Conservation (phyloP, 2,113 vertebrate species). For the Bujurquina vittata region DNA sequence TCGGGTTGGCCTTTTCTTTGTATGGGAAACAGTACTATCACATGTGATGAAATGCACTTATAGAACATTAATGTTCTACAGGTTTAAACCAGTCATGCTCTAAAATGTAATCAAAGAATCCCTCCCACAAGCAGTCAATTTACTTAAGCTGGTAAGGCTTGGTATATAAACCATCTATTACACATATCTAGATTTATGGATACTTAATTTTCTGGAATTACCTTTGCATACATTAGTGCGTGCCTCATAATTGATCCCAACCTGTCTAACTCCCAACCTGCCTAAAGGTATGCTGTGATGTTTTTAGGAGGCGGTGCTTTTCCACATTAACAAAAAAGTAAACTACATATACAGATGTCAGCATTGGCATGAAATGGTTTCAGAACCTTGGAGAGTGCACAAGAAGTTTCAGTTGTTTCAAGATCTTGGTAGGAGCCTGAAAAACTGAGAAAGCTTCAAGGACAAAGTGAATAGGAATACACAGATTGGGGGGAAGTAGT, state of each 20-base stretch:
- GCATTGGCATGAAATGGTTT: background rate
- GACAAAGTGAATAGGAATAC: background rate
- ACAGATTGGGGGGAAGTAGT: background rate
- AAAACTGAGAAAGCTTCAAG: background rate
- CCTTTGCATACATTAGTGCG: background rate
- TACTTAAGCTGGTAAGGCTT: background rate
- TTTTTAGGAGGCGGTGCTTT: background rate
- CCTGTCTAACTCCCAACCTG: background rate
- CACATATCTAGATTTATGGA: background rate
- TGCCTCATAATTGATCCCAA: background rate
- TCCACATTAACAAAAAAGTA: background rate
- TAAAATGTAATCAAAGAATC: background rate
- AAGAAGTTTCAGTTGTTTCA: background rate
- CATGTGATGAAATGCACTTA: background rate
- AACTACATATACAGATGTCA: background rate
- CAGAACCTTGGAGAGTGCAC: background rate
- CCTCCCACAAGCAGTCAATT: background rate
- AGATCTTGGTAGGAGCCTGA: background rate
- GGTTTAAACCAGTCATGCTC: background rate
- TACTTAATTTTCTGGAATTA: background rate
- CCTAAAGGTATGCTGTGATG: background rate
- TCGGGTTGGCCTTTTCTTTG: background rate
- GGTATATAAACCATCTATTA: background rate
- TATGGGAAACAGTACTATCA: background rate
- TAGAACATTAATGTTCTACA: background rate